phyloP scores from a whole-genome alignment of 2,113 vertebrate genomes.

The Scortum barcoo region DNA sequence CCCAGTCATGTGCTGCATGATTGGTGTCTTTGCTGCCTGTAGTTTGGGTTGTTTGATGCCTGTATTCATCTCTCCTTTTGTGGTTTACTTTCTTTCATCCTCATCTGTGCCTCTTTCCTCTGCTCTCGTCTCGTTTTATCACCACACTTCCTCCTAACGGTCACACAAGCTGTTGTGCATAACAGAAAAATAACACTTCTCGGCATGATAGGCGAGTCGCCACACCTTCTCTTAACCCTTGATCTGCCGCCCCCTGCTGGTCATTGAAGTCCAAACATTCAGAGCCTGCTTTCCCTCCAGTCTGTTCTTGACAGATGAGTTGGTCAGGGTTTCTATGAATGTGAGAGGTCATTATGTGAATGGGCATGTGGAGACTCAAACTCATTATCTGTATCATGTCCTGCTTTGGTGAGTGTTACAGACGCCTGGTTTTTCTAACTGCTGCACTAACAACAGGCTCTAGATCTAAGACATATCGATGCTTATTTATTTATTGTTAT shows the following conservation, averaged over 20 bases:
- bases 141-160: background rate
- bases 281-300: conserved; percentile 44
- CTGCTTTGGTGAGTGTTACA: conserved; percentile 69
- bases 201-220: conserved; percentile 29
- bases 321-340: conserved; percentile 47
- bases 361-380: conserved; percentile 60
- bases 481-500: background rate
- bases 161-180: conserved; percentile 8
- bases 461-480: conserved; percentile 67
- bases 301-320: conserved; percentile 38
- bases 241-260: conserved; percentile 73
- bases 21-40: conserved; percentile 26
- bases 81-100: conserved; percentile 23
- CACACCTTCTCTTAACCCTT: conserved; percentile 21
- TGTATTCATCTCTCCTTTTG: background rate
- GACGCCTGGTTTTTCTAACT: conserved; percentile 57
- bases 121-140: background rate
- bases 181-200: conserved; percentile 39
- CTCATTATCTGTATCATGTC: conserved; percentile 48
- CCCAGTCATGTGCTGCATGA: conserved; percentile 38
- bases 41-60: conserved; percentile 30
- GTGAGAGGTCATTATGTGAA: conserved; percentile 47
- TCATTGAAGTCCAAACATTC: conserved; percentile 34
- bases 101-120: background rate
- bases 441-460: conserved; percentile 67